A percentile compares a stretch with the other conserved stretches of the same genome.
phyloP scores from a whole-genome alignment of 2,888 invertebrate species.

The Doris montereyensis region DNA sequence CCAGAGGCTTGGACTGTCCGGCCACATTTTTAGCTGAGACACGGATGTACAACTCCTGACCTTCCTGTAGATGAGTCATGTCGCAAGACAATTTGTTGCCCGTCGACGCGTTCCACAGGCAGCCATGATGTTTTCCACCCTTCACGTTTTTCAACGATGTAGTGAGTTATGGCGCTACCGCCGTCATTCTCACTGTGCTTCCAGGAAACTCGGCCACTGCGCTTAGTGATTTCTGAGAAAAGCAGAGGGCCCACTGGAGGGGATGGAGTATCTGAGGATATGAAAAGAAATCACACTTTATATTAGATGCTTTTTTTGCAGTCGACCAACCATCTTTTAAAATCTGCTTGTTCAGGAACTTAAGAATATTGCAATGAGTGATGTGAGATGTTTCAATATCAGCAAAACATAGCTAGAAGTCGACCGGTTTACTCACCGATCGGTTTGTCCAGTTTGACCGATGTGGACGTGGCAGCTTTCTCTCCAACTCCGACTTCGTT shows the following conservation, averaged over 20 bases:
- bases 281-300: too few species aligned
- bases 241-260: constrained; percentile 60
- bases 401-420: too few species aligned
- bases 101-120: constrained; percentile 52
- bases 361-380: too few species aligned
- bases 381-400: too few species aligned
- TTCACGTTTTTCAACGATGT: constrained; percentile 85
- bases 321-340: too few species aligned
- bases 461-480: constrained; percentile 53
- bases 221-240: constrained; percentile 57
- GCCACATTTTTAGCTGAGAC: constrained; percentile 89
- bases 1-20: constrained; percentile 83
- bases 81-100: constrained; percentile 52
- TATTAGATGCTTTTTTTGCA: too few species aligned
- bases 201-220: constrained; percentile 55
- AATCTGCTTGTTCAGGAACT: too few species aligned
- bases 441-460: constrained; percentile 58
- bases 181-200: constrained; percentile 78
- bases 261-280: constrained; percentile 57
- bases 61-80: constrained; percentile 79
- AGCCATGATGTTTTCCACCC: constrained; percentile 59
- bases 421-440: constrained; percentile 65
- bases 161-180: constrained; percentile 84
- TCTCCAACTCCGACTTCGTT: constrained; percentile 68
- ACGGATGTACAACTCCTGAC: constrained; percentile 87